These are phyloP conservation scores for Lepidurus packardi DNA, from an alignment of 1,140 invertebrate genomes.

Conservation along the genomic window DNA sequence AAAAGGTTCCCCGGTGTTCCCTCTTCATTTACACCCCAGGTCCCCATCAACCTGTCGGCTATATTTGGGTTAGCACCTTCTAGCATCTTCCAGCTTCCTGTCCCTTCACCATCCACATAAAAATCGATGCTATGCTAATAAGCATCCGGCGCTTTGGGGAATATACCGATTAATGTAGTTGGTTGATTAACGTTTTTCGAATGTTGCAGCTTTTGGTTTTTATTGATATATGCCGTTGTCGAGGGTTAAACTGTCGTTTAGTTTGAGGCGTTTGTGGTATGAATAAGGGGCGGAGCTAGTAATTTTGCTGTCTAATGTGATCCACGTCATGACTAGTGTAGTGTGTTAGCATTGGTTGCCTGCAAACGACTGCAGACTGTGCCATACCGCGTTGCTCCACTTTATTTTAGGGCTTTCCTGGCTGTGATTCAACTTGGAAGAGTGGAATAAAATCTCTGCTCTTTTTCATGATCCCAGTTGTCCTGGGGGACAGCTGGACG, in stretches of 20 bases:
- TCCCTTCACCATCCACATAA: neutral
- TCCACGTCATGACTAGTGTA: neutral
- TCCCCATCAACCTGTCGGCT: slow-evolving; percentile 15
- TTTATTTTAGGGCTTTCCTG: slow-evolving; percentile 5
- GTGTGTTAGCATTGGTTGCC: neutral
- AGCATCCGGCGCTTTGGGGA: neutral
- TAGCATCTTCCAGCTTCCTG: slow-evolving; percentile 2
- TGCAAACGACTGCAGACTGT: neutral
- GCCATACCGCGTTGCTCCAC: neutral
- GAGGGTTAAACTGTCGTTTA: no score
- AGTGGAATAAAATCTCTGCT: neutral
- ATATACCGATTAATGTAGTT: no score
- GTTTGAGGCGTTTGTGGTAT: no score
- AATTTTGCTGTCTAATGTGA: neutral
- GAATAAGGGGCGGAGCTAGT: neutral
- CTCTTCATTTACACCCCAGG: neutral
- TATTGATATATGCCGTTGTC: no score
- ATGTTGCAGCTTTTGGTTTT: no score
- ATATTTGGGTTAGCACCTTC: slow-evolving; percentile 15
- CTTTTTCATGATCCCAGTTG: neutral
- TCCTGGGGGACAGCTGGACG: neutral
- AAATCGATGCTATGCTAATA: neutral
- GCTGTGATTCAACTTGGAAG: slow-evolving; percentile 2
- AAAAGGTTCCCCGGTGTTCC: neutral
- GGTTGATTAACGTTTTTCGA: no score